Conservation (phyloP, 2,113 vertebrate species). For the Callipepla californica region DNA sequence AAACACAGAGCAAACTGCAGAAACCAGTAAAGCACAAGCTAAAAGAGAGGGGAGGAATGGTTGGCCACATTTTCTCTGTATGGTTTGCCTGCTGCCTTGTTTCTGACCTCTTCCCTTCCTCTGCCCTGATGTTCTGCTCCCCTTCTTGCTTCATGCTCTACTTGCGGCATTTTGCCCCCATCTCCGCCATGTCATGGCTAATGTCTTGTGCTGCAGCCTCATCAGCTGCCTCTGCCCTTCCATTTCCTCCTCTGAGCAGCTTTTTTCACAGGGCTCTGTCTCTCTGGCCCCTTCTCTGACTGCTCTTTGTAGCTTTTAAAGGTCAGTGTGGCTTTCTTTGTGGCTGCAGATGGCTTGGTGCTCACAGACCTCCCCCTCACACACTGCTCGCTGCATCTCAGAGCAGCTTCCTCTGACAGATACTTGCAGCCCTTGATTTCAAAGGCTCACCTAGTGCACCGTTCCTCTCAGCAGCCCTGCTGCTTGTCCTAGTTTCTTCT, state of each 20-base stretch:
- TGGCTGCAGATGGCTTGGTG: neutral
- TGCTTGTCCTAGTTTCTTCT: accelerated
- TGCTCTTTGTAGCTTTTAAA: neutral
- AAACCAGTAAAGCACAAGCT: too few species aligned
- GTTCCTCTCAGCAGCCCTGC: neutral
- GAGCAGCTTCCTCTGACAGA: neutral
- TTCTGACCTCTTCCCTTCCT: neutral
- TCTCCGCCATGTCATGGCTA: neutral
- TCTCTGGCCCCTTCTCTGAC: neutral
- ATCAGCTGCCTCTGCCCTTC: neutral
- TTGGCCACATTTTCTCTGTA: accelerated
- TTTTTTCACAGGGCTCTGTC: neutral
- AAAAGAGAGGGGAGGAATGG: too few species aligned
- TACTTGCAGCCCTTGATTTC: accelerated
- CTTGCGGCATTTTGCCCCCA: accelerated
- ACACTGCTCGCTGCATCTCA: neutral
- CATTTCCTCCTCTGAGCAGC: neutral
- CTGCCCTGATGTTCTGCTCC: neutral
- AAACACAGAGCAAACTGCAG: neutral
- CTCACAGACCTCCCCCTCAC: neutral
- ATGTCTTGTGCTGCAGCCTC: neutral
- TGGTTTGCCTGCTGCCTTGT: neutral
- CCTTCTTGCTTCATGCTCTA: neutral
- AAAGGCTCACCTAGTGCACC: accelerated
- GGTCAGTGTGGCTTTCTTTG: neutral